phyloP scores from a whole-genome alignment of 2,113 vertebrate genomes.

The Burhinus bistriatus region DNA sequence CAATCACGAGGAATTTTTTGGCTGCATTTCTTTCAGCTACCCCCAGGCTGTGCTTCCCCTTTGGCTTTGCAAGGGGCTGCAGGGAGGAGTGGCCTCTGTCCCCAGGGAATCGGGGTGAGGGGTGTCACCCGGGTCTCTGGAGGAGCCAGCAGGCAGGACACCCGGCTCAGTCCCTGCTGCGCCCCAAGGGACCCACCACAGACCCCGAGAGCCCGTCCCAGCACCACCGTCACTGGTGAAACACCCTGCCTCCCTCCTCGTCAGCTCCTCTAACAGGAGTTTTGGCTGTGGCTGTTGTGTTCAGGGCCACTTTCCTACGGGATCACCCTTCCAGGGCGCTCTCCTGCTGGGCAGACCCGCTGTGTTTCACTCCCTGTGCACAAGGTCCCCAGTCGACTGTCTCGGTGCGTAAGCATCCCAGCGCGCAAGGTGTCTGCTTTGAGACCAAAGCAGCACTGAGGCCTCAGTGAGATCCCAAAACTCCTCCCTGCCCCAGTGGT shows the following conservation, averaged over 20 bases:
- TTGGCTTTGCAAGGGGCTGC: background rate
- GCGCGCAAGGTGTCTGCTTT: accelerated
- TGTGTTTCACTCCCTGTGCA: accelerated
- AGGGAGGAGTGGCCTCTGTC: background rate
- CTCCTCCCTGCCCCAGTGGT: background rate
- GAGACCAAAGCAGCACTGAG: background rate
- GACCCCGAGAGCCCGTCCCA: background rate
- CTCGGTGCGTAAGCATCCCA: accelerated
- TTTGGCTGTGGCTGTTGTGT: accelerated
- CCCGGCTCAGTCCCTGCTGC: accelerated
- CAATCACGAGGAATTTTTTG: accelerated
- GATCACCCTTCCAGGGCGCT: background rate
- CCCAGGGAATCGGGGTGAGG: accelerated
- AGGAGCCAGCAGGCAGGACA: background rate
- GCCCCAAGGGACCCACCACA: too few species aligned
- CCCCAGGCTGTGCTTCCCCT: background rate
- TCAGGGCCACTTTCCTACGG: accelerated
- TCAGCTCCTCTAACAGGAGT: background rate
- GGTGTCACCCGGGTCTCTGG: background rate
- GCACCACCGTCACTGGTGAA: background rate
- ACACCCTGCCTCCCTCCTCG: accelerated
- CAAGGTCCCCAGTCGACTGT: accelerated
- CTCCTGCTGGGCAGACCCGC: accelerated
- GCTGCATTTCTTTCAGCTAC: background rate
- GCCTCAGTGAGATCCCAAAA: background rate